Evolutionary conservation across 2,797 vertebrate species (phyloP), one percentile per base, ranked within the genome.

Genomic region (Tadarida brasiliensis): DNA sequence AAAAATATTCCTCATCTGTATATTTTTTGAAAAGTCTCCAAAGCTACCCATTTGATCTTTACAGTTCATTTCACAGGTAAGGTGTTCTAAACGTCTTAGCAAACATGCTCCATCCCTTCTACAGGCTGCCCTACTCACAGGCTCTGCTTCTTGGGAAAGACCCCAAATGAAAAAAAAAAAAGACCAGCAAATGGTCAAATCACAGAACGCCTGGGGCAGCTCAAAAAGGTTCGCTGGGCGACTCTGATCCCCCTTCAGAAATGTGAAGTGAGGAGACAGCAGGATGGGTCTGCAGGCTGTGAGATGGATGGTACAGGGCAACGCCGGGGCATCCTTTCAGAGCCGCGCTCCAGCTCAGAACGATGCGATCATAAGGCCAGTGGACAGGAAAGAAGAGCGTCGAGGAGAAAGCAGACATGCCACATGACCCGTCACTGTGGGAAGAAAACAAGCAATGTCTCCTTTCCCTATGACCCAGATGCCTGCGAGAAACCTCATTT

Each of bases 41-140:
- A 93, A 74, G 16, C 71, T 73, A 74, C 30, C 81, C 16, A 51
- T 33, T 51, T 61, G 6, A 54, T 68, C 82, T 90, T 94, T 39
- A 47, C 59, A 91, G 30, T 2, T 68, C 54, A 94, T 73, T 78
- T 94, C 74, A 90, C 12, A 51, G 30, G 94, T 16, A 26, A 97
- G 65, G 7, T 49, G 26, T 17, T 56, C 71, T 85, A 63, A 68
- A 57, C 8, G 67, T 61, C 19, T 95, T 33, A 82, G 12, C 22
- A 88, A 83, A 82, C 16, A 81, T 54, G 26, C 6, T 39, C 59
- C 30, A 71, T n/a, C 35, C 22, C 33, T 95, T 73, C 24, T 49
- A 7, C 4, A 30, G 39, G 63, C 35, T 86, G 44, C 16, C 51
- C 51, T 74, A 24, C 5, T 20, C 44, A 77, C 49, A 65, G 11